phyloP scores from a whole-genome alignment of 2,797 vertebrate genomes.

The Enteromius viviparus region DNA sequence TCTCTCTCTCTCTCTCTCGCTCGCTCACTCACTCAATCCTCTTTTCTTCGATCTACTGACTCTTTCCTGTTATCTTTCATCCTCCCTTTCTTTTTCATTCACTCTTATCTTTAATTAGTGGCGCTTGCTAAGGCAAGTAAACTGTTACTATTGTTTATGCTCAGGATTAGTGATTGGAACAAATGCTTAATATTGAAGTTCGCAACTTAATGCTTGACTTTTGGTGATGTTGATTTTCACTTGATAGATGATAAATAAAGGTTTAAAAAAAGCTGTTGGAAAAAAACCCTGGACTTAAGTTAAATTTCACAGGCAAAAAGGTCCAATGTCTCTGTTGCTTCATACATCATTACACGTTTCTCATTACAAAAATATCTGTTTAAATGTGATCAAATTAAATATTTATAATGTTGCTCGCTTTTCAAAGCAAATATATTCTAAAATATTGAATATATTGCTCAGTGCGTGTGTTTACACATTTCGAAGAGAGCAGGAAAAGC shows the following conservation, averaged over 20 bases:
- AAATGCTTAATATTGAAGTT: slow-evolving; percentile 9
- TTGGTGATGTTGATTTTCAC: background rate
- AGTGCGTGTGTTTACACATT: background rate
- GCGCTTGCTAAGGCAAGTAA: background rate
- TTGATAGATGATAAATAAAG: background rate
- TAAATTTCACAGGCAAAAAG: background rate
- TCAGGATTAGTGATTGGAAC: background rate
- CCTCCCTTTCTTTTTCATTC: slow-evolving; percentile 7
- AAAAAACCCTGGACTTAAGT: background rate
- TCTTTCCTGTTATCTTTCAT: slow-evolving; percentile 17
- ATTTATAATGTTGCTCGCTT: background rate
- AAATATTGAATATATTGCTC: background rate
- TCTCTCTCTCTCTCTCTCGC: slow-evolving; percentile 40
- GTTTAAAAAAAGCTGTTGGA: background rate
- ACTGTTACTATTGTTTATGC: no score
- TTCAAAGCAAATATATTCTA: background rate
- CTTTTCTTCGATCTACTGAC: background rate
- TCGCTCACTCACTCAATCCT: background rate
- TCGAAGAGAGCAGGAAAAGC: background rate
- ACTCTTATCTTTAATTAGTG: background rate
- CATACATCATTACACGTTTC: background rate
- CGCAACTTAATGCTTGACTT: background rate
- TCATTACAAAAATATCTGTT: background rate
- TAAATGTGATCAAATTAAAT: background rate
- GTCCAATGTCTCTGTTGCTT: background rate